Percentiles rank a stretch among this genome's conserved stretches.
Evolutionary conservation across 2,888 invertebrate genomes (phyloP).

Genomic region (Caenorhabditis sp.): DNA sequence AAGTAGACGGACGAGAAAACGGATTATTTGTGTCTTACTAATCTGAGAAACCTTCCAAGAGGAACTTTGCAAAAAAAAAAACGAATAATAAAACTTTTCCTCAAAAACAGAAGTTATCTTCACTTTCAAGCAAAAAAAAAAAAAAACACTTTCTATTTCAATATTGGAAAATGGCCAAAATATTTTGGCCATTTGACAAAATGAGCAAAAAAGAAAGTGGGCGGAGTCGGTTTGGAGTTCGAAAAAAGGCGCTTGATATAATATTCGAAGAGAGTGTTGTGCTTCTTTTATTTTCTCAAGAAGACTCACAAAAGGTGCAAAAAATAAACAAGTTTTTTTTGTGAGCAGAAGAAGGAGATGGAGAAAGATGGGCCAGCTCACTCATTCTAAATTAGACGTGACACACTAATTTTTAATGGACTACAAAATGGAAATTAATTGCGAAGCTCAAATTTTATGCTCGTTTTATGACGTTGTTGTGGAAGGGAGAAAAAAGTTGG

Average conservation of each 20-base stretch:
- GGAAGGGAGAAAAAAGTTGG: not conserved
- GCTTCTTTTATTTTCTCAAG: conserved; percentile 1
- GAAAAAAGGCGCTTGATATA: not conserved
- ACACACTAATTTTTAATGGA: conserved; percentile 1
- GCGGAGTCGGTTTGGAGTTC: not conserved
- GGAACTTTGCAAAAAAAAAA: too few species aligned
- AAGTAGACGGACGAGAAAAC: too few species aligned
- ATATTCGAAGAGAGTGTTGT: not conserved
- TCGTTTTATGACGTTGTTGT: not conserved
- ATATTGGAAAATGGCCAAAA: not conserved
- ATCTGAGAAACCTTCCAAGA: too few species aligned
- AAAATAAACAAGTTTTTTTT: too few species aligned
- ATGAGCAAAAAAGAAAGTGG: not conserved
- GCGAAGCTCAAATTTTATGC: not conserved
- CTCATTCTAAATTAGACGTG: not conserved
- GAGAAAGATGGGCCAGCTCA: not conserved
- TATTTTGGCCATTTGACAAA: not conserved
- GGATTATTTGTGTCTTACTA: too few species aligned
- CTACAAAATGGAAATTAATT: not conserved
- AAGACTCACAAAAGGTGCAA: not conserved
- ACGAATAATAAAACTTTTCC: too few species aligned
- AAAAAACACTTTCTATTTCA: not conserved
- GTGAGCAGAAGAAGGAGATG: too few species aligned
- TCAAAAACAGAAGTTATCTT: not conserved
- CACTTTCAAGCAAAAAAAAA: not conserved